phyloP scores from a whole-genome alignment of 1,140 invertebrate species.

The Trachymyrmex septentrionalis region DNA sequence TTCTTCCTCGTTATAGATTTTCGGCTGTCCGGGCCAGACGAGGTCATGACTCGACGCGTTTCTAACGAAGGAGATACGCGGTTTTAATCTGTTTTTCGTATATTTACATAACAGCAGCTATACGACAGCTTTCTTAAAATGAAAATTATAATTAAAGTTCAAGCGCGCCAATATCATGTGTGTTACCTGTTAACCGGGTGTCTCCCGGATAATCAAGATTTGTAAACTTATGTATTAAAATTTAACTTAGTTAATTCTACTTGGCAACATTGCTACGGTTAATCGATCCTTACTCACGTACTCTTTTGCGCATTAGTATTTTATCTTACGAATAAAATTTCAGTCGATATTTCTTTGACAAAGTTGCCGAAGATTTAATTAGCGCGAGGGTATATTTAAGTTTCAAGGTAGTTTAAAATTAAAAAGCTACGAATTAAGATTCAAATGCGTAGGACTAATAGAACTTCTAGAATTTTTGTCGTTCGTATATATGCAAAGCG shows the following conservation, averaged over 20 bases:
- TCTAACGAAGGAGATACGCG: not conserved
- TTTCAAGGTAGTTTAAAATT: conserved; percentile 29
- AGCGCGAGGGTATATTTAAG: conserved; percentile 36
- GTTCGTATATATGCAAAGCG: not conserved
- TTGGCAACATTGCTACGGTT: not conserved
- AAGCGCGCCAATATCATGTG: not conserved
- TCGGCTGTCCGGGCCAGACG: not conserved
- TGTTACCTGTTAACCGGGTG: not conserved
- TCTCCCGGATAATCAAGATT: not conserved
- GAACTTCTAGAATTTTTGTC: not conserved
- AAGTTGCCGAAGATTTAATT: conserved; percentile 42
- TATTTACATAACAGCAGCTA: not conserved
- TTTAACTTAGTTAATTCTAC: not conserved
- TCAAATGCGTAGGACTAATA: conserved; percentile 32
- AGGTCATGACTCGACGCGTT: not conserved
- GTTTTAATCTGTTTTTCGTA: not conserved
- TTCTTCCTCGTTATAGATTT: conserved; percentile 16
- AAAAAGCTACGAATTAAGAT: conserved; percentile 49
- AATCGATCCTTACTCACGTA: conserved; percentile 18
- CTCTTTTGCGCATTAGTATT: not conserved
- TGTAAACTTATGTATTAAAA: not conserved
- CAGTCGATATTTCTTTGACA: not conserved
- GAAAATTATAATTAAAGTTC: not conserved
- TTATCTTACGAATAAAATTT: conserved; percentile 25
- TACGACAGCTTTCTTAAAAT: not conserved